Conservation (phyloP, 2,113 vertebrate species). For the Fulmarus glacialis region DNA sequence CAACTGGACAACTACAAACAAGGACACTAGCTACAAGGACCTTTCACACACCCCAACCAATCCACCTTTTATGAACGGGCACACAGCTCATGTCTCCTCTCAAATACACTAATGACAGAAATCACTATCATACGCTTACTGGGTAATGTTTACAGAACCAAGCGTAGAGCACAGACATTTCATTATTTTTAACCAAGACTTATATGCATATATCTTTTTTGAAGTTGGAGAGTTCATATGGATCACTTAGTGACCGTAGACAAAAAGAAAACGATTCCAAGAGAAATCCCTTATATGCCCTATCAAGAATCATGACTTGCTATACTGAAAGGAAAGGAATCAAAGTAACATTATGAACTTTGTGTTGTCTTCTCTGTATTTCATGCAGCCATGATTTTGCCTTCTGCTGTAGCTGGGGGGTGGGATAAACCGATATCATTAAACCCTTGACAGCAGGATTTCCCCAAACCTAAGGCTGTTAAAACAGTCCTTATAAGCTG, state of each 20-base stretch:
- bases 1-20: background rate
- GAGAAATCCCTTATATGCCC: background rate
- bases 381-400: background rate
- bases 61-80: background rate
- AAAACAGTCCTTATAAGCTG: background rate
- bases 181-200: background rate
- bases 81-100: background rate
- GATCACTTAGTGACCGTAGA: background rate
- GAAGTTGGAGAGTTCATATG: background rate
- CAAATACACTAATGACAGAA: background rate
- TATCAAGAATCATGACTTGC: background rate
- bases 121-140: background rate
- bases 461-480: background rate
- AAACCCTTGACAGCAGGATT: background rate
- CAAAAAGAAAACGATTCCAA: background rate
- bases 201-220: background rate
- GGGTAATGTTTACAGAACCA: background rate
- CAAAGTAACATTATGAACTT: background rate
- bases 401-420: background rate
- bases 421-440: background rate
- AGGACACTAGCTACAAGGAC: background rate
- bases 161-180: background rate
- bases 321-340: background rate
- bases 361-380: background rate
- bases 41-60: background rate